phyloP scores from a whole-genome alignment of 2,113 vertebrate species.

The Rafetus swinhoei region DNA sequence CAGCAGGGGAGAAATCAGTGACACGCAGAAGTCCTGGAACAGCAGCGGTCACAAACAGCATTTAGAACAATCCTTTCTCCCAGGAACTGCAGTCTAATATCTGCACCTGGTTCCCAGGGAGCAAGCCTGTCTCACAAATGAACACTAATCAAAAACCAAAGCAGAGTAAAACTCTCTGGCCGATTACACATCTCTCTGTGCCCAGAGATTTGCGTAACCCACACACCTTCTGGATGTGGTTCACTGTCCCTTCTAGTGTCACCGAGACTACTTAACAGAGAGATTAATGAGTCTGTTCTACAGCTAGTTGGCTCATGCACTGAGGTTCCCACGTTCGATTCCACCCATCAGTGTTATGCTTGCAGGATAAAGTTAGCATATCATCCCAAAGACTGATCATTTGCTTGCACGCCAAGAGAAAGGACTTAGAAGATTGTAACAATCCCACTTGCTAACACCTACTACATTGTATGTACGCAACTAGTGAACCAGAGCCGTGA shows the following conservation, averaged over 20 bases:
- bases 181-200: neutral
- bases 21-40: accelerated
- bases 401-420: accelerated
- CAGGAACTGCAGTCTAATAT: neutral
- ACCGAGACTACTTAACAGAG: no score
- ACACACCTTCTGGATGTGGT: no score
- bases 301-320: no score
- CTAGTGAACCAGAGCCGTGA: accelerated
- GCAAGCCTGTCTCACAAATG: no score
- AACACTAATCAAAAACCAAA: neutral
- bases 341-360: no score
- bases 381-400: neutral
- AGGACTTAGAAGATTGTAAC: accelerated
- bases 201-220: neutral
- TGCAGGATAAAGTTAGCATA: neutral
- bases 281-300: no score
- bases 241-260: no score
- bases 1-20: neutral
- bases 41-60: neutral
- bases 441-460: neutral
- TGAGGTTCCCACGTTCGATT: no score
- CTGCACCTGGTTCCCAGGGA: neutral
- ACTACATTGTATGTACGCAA: accelerated
- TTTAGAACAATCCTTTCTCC: neutral
- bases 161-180: neutral